phyloP scores from a whole-genome alignment of 30 jellyfish, hydroid and myxozoan genomes.

The Haliclystus octoradiatus region DNA sequence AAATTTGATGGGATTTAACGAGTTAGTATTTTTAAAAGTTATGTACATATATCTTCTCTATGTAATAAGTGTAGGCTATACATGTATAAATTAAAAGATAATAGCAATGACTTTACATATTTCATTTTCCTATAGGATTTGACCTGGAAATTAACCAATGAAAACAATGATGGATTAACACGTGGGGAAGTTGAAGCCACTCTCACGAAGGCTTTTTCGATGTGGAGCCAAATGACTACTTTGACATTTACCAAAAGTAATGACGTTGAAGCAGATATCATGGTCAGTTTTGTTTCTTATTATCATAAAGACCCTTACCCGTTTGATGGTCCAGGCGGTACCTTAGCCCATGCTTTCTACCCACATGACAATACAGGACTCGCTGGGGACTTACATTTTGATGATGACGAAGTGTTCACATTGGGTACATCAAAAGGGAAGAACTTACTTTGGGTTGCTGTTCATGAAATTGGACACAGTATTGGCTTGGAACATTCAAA shows the following conservation, averaged over 20 bases:
- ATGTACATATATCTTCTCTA: too few species aligned
- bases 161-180: slow-evolving; percentile 60
- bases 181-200: slow-evolving; percentile 43
- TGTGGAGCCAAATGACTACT: slow-evolving; percentile 61
- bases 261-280: slow-evolving; percentile 45
- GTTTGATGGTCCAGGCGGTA: slow-evolving; percentile 92
- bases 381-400: slow-evolving; percentile 91
- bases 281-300: slow-evolving; percentile 40
- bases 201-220: slow-evolving; percentile 49
- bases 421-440: slow-evolving; percentile 40
- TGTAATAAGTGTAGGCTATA: too few species aligned
- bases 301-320: slow-evolving; percentile 65
- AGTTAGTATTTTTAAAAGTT: too few species aligned
- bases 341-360: slow-evolving; percentile 93
- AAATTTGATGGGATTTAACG: too few species aligned
- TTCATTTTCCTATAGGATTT: slow-evolving; percentile 33
- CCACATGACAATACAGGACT: slow-evolving; percentile 49
- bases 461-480: slow-evolving; percentile 95
- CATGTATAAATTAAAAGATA: too few species aligned
- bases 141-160: slow-evolving; percentile 69
- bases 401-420: slow-evolving; percentile 79
- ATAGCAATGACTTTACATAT: too few species aligned
- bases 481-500: slow-evolving; percentile 75
- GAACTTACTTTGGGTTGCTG: slow-evolving; percentile 67
- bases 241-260: slow-evolving; percentile 32